These are phyloP conservation scores for Alauda arvensis DNA, from an alignment of 2,797 vertebrate species.

Conservation along the genomic window DNA sequence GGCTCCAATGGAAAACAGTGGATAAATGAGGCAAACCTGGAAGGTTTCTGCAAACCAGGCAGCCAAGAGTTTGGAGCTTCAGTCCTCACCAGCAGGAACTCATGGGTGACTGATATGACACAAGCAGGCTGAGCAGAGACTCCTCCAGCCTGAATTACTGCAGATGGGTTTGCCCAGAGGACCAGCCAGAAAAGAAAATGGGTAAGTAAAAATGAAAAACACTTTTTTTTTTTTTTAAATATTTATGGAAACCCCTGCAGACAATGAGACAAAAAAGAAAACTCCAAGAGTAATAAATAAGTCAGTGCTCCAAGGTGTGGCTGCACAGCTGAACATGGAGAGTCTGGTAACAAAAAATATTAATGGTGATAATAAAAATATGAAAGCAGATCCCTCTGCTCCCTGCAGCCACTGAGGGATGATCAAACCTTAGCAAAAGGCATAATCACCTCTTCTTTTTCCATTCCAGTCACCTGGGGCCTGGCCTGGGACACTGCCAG, in stretches of 20 bases:
- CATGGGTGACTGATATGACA: background rate
- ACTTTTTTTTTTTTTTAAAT: background rate
- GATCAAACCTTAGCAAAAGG: background rate
- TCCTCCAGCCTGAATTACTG: background rate
- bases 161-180: constrained; percentile 43
- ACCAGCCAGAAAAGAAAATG: constrained; percentile 18
- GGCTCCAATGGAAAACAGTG: background rate
- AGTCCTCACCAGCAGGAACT: background rate
- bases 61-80: background rate
- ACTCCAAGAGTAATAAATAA: constrained; percentile 29
- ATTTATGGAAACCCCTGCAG: constrained; percentile 54
- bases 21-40: background rate
- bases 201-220: constrained; percentile 29
- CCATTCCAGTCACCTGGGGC: background rate
- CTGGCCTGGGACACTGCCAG: background rate
- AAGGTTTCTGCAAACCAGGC: background rate
- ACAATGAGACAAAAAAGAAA: constrained; percentile 29
- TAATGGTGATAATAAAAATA: background rate
- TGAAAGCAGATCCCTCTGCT: background rate
- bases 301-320: constrained; percentile 34
- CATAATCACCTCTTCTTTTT: background rate
- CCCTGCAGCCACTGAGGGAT: background rate
- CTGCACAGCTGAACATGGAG: background rate
- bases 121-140: background rate
- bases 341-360: background rate